phyloP scores from a whole-genome alignment of 2,888 invertebrate species.

The Coenonympha arcania region DNA sequence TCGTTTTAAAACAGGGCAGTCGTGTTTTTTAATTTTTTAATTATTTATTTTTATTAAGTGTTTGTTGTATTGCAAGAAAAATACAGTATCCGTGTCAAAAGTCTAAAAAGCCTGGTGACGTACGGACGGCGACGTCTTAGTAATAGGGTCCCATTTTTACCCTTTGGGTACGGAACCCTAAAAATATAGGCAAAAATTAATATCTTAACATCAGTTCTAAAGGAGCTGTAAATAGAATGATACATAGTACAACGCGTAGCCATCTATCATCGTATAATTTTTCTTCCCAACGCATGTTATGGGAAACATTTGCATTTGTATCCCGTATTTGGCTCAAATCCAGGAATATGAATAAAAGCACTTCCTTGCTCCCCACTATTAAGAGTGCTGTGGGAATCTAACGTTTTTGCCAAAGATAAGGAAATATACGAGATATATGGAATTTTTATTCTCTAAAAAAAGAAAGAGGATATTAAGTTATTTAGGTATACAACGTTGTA shows the following conservation, averaged over 20 bases:
- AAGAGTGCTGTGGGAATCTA: slow-evolving; percentile 14
- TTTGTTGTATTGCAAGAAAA: no score
- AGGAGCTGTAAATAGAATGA: background rate
- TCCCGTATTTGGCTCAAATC: slow-evolving; percentile 26
- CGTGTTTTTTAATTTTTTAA: no score
- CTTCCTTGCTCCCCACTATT: slow-evolving; percentile 10
- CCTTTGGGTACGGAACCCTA: no score
- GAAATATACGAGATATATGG: slow-evolving; percentile 4
- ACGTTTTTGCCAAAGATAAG: slow-evolving; percentile 3
- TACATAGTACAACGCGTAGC: background rate
- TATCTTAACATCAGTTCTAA: background rate
- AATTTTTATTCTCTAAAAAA: no score
- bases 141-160: no score
- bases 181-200: background rate
- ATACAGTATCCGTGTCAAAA: no score
- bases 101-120: no score
- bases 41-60: no score
- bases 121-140: no score
- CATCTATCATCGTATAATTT: slow-evolving; percentile 17
- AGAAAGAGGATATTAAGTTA: no score
- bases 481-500: no score
- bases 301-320: slow-evolving; percentile 19
- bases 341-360: slow-evolving; percentile 17
- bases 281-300: slow-evolving; percentile 16
- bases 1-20: no score